Evolutionary conservation across 2,113 vertebrate species (phyloP), one percentile per base, ranked within the genome.

Genomic region (Cyanoderma ruficeps): DNA sequence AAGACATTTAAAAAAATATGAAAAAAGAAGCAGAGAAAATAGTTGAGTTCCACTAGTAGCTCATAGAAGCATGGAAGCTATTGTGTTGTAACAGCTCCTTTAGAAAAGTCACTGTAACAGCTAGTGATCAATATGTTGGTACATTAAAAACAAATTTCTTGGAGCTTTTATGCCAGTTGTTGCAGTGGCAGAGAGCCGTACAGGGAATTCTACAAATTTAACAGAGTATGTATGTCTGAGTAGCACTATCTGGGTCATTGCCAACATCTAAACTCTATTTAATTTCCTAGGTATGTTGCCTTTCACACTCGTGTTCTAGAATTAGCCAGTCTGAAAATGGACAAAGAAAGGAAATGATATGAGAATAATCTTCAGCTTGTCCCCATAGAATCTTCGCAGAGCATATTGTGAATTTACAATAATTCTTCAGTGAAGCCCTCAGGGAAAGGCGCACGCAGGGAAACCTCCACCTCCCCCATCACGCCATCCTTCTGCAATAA

Each of bases 341-440:
- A 39, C 10, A 52, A 63, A 55, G 49, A 60, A 81, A 37, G 9
- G 22, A 13, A 83, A 86, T 59, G 10, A 64, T 59, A 47, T 4
- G 8, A 25, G 50, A 81, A 81, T n/a, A 55, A 87, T 42, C 23
- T 64, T 72, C n/a, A 69, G 3, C 8, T 87, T 79, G 15, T 78
- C 68, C 42, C 21, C 1, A 1, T 10, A 35, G 19, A 55, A 15
- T 49, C 10, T 55, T 65, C 0, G 0, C 11, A 67, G 64, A 89
- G 3, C 31, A 56, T 77, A n/a, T 57, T 79, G 6, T 65, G 41
- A 74, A 77, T 83, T 81, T 82, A 27, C 46, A 91, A 20, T 46
- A 69, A 59, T 53, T 89, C 55, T 21, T 69, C 42, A 15, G 15
- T 71, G 42, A 89, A 93, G 27, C 52, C 39, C 23, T 84, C 33